Conservation (phyloP, 2,797 vertebrate species). For the Menidia menidia region DNA sequence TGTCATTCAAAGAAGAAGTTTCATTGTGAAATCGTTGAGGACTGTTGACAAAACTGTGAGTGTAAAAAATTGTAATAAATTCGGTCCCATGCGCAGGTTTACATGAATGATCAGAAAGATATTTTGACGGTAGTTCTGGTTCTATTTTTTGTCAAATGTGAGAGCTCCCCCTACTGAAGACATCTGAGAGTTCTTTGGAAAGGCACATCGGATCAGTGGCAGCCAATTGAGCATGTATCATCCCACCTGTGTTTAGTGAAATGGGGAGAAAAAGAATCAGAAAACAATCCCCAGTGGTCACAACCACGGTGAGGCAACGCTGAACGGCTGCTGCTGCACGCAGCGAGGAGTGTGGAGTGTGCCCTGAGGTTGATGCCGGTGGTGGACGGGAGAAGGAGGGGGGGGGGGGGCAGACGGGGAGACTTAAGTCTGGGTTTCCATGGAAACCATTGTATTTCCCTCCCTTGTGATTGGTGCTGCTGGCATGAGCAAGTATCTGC, state of each 20-base stretch:
- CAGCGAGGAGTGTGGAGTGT: neutral
- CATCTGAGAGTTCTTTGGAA: slow-evolving; percentile 18
- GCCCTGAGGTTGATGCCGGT: slow-evolving; percentile 21
- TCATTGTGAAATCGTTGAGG: too few relatives aligned
- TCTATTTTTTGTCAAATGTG: slow-evolving; percentile 48
- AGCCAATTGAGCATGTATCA: slow-evolving; percentile 34
- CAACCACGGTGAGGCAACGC: neutral
- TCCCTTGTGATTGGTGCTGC: slow-evolving; percentile 80
- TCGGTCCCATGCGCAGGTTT: neutral
- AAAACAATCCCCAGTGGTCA: slow-evolving; percentile 5
- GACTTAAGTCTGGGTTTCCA: slow-evolving; percentile 79
- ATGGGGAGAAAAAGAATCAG: slow-evolving; percentile 1
- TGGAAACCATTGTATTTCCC: slow-evolving; percentile 84
- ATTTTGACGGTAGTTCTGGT: neutral
- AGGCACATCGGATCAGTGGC: slow-evolving; percentile 11
- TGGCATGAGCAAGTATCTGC: slow-evolving; percentile 79
- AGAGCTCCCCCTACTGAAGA: slow-evolving; percentile 70
- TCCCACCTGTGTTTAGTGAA: slow-evolving; percentile 23
- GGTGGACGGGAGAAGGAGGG: neutral
- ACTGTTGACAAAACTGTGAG: too few relatives aligned
- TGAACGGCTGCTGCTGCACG: neutral
- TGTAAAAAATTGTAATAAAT: too few relatives aligned
- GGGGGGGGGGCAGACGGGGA: slow-evolving; percentile 32
- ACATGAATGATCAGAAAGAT: neutral
- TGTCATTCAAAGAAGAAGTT: neutral